These are phyloP conservation scores for Pachliopta kotzebuea DNA, from an alignment of 2,888 invertebrate genomes.

Conservation along the genomic window DNA sequence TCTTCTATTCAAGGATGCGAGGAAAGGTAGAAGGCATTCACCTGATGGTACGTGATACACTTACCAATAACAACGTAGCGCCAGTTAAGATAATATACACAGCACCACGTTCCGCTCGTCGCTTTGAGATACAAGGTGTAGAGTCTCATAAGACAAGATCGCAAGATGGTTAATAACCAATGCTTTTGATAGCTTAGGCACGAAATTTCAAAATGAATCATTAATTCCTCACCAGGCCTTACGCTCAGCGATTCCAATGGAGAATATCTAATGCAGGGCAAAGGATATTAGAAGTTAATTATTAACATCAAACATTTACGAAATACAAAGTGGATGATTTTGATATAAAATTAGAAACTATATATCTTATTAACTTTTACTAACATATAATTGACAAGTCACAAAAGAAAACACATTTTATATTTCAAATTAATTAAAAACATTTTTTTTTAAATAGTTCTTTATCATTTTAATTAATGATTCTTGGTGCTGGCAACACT, in stretches of 20 bases:
- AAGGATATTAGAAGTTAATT: constrained; percentile 3
- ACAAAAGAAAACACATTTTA: no score
- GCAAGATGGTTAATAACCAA: neutral
- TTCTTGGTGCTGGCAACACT: no score
- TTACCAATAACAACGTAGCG: no score
- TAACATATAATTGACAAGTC: neutral
- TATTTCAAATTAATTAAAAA: no score
- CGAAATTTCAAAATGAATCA: constrained; percentile 3
- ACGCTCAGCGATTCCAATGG: neutral
- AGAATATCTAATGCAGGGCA: constrained; percentile 1
- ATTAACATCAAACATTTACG: neutral
- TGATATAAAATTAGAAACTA: neutral
- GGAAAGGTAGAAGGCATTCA: no score
- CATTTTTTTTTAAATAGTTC: no score
- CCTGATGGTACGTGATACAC: no score
- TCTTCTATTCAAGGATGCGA: no score
- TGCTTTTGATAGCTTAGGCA: neutral
- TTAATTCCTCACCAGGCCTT: neutral
- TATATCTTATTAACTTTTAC: neutral
- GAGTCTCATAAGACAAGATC: no score
- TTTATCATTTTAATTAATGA: no score
- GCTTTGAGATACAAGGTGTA: no score
- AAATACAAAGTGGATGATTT: neutral
- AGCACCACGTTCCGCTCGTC: neutral
- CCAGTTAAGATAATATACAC: no score